A percentile compares a stretch with the other conserved stretches of the same genome.
Conservation (phyloP, 2,888 invertebrate species). For the Drepanosiphum platanoidis region DNA sequence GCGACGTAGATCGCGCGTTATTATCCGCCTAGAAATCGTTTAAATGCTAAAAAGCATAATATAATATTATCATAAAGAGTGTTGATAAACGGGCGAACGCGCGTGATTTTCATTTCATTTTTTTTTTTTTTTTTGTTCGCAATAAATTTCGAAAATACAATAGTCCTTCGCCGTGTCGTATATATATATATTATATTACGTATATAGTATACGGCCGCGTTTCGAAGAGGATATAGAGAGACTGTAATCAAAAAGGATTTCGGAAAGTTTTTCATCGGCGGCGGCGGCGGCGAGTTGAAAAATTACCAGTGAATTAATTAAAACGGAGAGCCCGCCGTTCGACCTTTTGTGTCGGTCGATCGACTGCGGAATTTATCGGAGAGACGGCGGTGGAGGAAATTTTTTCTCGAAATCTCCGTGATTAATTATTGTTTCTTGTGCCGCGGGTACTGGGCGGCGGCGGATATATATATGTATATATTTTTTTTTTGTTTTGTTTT, state of each 20-base stretch:
- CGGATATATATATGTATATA: too few relatives aligned
- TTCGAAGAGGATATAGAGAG: background rate
- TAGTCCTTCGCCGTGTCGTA: background rate
- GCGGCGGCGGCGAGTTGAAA: slow-evolving; percentile 29
- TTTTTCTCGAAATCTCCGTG: slow-evolving; percentile 36
- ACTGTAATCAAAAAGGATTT: slow-evolving; percentile 27
- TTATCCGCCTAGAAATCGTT: slow-evolving; percentile 13
- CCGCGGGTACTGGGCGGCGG: background rate
- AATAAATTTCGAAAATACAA: slow-evolving; percentile 27
- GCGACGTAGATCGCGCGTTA: slow-evolving; percentile 1
- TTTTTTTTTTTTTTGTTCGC: background rate
- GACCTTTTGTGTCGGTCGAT: slow-evolving; percentile 32
- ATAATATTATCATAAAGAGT: background rate
- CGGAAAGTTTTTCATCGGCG: background rate
- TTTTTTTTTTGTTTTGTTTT: slow-evolving; percentile 21
- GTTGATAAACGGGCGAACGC: background rate
- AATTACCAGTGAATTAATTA: slow-evolving; percentile 57
- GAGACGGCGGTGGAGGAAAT: background rate
- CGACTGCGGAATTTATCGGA: slow-evolving; percentile 10
- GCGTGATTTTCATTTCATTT: background rate
- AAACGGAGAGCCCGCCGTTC: slow-evolving; percentile 29
- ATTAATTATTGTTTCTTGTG: slow-evolving; percentile 46
- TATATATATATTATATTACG: too few relatives aligned
- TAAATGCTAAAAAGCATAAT: background rate
- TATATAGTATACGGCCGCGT: too few relatives aligned